Percentiles rank a stretch among this genome's conserved stretches.
phyloP scores from a whole-genome alignment of 2,113 vertebrate genomes.

The Antennarius striatus region DNA sequence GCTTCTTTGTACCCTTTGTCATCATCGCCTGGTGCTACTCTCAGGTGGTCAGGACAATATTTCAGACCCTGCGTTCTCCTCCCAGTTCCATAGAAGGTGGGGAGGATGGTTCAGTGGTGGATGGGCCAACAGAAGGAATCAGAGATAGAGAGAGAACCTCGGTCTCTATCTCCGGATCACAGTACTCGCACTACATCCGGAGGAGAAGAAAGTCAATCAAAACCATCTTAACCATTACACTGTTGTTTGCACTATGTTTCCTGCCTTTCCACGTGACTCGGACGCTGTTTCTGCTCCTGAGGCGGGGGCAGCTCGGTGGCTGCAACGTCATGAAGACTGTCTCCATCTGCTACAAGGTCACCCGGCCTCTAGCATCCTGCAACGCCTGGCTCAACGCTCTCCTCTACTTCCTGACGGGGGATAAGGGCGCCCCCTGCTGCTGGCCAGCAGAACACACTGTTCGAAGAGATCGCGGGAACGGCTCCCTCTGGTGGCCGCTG shows the following conservation, averaged over 20 bases:
- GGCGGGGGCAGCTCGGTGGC: constrained; percentile 68
- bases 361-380: constrained; percentile 82
- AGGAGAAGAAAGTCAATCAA: constrained; percentile 82
- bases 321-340: constrained; percentile 78
- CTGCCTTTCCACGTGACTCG: constrained; percentile 84
- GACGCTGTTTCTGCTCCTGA: constrained; percentile 82
- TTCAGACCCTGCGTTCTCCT: constrained; percentile 75
- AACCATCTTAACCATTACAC: constrained; percentile 83
- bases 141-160: constrained; percentile 57
- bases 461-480: constrained; percentile 43
- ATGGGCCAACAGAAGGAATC: constrained; percentile 20
- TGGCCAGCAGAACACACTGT: constrained; percentile 43
- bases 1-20: constrained; percentile 82
- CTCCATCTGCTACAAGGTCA: constrained; percentile 86
- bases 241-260: constrained; percentile 84
- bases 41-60: constrained; percentile 80
- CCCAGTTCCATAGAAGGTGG: constrained; percentile 55
- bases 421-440: constrained; percentile 77
- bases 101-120: constrained; percentile 47
- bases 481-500: constrained; percentile 79
- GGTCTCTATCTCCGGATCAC: constrained; percentile 68
- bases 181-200: constrained; percentile 77
- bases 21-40: constrained; percentile 86
- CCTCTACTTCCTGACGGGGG: constrained; percentile 85
- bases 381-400: constrained; percentile 85